A percentile compares a stretch with the other conserved stretches of the same genome.
phyloP scores from a whole-genome alignment of 1,140 invertebrate species.

The Temnothorax nylanderi region DNA sequence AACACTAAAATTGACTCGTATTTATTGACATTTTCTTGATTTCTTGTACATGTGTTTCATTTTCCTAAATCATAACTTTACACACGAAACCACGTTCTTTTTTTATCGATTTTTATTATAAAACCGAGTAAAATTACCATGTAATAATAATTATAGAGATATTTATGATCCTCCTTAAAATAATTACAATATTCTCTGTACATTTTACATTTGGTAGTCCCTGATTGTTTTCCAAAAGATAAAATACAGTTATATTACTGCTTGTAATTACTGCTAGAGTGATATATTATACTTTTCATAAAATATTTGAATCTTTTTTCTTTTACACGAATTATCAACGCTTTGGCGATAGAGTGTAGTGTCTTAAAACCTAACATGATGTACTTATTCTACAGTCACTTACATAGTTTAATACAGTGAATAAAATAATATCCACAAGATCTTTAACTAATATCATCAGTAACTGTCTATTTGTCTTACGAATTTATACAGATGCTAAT shows the following conservation, averaged over 20 bases:
- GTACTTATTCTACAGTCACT: not conserved
- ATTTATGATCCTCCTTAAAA: conserved; percentile 31
- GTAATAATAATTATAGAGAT: conserved; percentile 34
- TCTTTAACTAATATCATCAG: conserved; percentile 57
- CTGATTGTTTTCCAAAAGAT: conserved; percentile 62
- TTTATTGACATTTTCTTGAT: conserved; percentile 72
- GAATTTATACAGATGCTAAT: conserved; percentile 84
- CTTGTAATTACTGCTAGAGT: conserved; percentile 36
- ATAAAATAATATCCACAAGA: conserved; percentile 68
- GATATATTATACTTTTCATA: conserved; percentile 70
- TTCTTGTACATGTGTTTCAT: conserved; percentile 53
- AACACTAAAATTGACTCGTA: conserved; percentile 69
- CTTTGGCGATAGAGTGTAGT: conserved; percentile 18
- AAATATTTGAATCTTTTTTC: conserved; percentile 61
- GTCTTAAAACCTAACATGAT: not conserved
- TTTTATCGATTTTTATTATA: conserved; percentile 49
- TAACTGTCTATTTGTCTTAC: conserved; percentile 65
- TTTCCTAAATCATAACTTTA: conserved; percentile 36
- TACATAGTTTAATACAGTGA: conserved; percentile 7
- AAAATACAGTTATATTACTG: conserved; percentile 61
- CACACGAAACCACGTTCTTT: conserved; percentile 23
- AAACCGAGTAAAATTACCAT: conserved; percentile 53
- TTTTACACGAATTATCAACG: conserved; percentile 31
- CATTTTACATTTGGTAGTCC: conserved; percentile 63
- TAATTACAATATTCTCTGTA: conserved; percentile 64